These are phyloP conservation scores for Myathropa florea DNA, from an alignment of 2,888 invertebrate genomes.

Conservation along the genomic window DNA sequence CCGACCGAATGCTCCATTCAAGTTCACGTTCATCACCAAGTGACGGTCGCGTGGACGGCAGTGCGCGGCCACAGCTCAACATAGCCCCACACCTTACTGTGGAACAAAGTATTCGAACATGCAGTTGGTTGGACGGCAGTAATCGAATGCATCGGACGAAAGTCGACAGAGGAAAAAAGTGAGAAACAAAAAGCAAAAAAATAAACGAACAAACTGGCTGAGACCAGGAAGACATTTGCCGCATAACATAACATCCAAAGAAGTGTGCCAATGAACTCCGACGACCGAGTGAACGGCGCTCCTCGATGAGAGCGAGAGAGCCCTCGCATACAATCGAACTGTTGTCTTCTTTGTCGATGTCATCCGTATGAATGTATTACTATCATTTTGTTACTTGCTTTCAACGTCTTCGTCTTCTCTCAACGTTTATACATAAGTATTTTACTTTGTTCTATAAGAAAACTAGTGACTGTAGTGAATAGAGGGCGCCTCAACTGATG, in stretches of 20 bases:
- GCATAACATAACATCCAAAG: conserved; percentile 70
- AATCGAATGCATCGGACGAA: conserved; percentile 69
- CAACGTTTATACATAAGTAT: not conserved
- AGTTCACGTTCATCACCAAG: conserved; percentile 55
- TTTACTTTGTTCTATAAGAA: conserved; percentile 11
- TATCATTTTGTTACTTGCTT: conserved; percentile 11
- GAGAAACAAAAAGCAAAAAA: conserved; percentile 29
- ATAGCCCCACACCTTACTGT: not conserved
- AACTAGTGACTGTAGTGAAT: conserved; percentile 3
- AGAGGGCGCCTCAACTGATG: conserved; percentile 26
- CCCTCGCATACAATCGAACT: conserved; percentile 48
- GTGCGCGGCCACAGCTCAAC: not conserved
- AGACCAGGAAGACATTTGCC: conserved; percentile 70
- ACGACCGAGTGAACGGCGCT: conserved; percentile 75
- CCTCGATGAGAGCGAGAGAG: conserved; percentile 47
- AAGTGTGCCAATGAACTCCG: conserved; percentile 76
- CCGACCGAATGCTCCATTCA: conserved; percentile 24
- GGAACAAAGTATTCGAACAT: not conserved
- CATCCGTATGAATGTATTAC: conserved; percentile 42
- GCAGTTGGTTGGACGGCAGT: conserved; percentile 37
- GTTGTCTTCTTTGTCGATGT: conserved; percentile 57
- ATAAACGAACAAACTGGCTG: conserved; percentile 57
- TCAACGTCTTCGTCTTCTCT: not conserved
- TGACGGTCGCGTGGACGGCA: conserved; percentile 20
- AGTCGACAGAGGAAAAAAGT: conserved; percentile 39